Evolutionary conservation across 2,797 vertebrate genomes (phyloP).

Genomic region (Chaenodraco wilsoni): DNA sequence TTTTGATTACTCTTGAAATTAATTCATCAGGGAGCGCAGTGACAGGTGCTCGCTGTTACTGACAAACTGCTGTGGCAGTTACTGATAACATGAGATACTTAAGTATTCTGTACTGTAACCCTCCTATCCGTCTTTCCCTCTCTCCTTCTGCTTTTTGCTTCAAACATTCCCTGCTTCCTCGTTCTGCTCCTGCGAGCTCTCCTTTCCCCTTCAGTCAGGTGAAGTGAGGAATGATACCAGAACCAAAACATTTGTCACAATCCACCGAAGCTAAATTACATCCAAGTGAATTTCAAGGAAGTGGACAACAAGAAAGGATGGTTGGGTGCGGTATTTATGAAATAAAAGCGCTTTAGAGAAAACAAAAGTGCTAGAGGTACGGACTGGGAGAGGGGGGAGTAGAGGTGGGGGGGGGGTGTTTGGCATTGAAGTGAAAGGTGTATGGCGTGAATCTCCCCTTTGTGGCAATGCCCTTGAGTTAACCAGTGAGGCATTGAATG

Average conservation of each 20-base stretch:
- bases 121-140: conserved; percentile 37
- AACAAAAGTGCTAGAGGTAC: conserved; percentile 40
- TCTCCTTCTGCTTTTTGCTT: neutral
- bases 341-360: conserved; percentile 54
- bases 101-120: conserved; percentile 61
- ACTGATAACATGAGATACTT: conserved; percentile 67
- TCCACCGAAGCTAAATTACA: conserved; percentile 70
- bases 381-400: conserved; percentile 17
- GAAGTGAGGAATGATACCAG: conserved; percentile 69
- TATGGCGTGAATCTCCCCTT: conserved; percentile 66
- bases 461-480: conserved; percentile 75
- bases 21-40: conserved; percentile 67
- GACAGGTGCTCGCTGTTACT: conserved; percentile 63
- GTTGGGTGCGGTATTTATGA: conserved; percentile 48
- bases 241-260: conserved; percentile 75
- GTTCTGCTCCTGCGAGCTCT: conserved; percentile 35
- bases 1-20: conserved; percentile 75
- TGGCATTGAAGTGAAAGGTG: conserved; percentile 66
- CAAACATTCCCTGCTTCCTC: conserved; percentile 6
- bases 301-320: conserved; percentile 51
- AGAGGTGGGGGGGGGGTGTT: conserved; percentile 10
- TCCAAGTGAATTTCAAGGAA: conserved; percentile 49
- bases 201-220: conserved; percentile 55
- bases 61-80: conserved; percentile 69
- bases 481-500: conserved; percentile 67